Base-by-base conservation (phyloP, 2,113 vertebrate species). In the Oplegnathus fasciatus region DNA sequence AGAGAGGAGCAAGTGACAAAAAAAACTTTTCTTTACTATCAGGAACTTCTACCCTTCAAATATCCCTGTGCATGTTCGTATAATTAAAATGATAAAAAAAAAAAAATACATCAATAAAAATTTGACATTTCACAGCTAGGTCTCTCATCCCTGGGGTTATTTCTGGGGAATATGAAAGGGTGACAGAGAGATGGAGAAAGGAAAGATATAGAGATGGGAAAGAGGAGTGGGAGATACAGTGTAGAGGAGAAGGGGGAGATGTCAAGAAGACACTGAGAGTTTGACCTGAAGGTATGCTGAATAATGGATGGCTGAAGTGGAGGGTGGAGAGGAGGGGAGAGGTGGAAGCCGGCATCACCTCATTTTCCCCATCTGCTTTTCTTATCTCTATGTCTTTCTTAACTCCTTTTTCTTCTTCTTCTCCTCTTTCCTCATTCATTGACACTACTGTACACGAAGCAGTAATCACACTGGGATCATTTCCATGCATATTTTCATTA, bases 221-320 rank as follows among this genome's bases (percentile, higher is more conserved):
- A 55, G 66, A 61, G 66, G 69, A 82, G 60, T 57, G 71, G 78
- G 85, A 74, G 60, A 80, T 73, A 69, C 57, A 82, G 83, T 71
- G 81, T 69, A 68, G 76, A 89, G 68, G 40, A 77, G 78, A 86
- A 64, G 62, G 65, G 67, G 67, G 73, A 76, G 78, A 82, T 89
- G 92, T 90, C 87, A 84, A 82, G 73, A 86, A 85, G 85, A 91
- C 40, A 74, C 60, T 74, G 80, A 86, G 91, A 89, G 86, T 90
- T 94, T 90, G 86, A 94, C 93, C 93, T 86, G 88, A 64, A 94
- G 93, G 80, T 87, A 85, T 90, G 20, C 86, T 94, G 89, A 94
- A 93, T 94, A 91, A 94, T 93, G 86, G 85, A 94, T 91, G 84
- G 62, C 67, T 67, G 81, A 82, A 78, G 58, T 65, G 78, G 64